Evolutionary conservation across 2,113 vertebrate genomes (phyloP).

Genomic region (Petroica traversi): DNA sequence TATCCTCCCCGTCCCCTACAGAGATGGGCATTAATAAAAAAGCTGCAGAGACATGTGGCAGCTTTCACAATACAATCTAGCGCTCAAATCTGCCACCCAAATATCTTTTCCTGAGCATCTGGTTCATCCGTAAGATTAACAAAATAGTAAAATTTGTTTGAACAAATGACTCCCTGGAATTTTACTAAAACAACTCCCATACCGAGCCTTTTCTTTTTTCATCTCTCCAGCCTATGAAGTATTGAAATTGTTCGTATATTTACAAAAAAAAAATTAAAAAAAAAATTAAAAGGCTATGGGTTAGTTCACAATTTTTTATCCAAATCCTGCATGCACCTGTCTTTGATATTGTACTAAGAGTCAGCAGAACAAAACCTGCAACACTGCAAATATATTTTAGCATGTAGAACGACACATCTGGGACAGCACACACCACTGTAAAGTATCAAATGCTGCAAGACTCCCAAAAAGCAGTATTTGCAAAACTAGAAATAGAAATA

Average conservation of each 20-base stretch:
- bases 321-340: background rate
- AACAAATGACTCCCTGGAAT: background rate
- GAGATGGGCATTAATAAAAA: background rate
- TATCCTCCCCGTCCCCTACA: background rate
- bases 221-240: background rate
- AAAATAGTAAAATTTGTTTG: background rate
- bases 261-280: background rate
- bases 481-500: constrained; percentile 67
- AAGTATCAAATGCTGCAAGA: constrained; percentile 21
- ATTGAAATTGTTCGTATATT: background rate
- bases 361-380: constrained; percentile 52
- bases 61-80: background rate
- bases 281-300: background rate
- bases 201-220: background rate
- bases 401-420: constrained; percentile 42
- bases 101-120: background rate
- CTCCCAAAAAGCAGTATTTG: constrained; percentile 56
- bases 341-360: background rate
- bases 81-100: background rate
- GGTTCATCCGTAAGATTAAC: background rate
- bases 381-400: constrained; percentile 50
- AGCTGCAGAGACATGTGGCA: background rate
- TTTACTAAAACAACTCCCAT: background rate
- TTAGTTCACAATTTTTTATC: background rate
- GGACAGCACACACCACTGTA: constrained; percentile 17